These are phyloP conservation scores for Anaspis maculata DNA, from an alignment of 2,888 invertebrate genomes.

Conservation along the genomic window DNA sequence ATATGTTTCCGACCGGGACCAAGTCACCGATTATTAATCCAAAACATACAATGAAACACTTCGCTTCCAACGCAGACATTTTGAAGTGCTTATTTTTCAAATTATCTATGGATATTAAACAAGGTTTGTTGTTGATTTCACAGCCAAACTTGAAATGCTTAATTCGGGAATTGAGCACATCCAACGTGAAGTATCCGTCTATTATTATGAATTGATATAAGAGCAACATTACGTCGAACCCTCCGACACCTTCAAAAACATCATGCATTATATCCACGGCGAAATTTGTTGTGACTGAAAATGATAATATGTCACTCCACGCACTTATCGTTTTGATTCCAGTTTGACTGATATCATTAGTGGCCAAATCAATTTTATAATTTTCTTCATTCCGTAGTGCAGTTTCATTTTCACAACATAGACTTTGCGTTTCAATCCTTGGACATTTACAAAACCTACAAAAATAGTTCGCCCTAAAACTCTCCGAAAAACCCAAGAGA, in stretches of 20 bases:
- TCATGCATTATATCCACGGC: too few relatives aligned
- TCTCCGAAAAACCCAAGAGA: slow-evolving; percentile 17
- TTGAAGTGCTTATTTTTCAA: slow-evolving; percentile 14
- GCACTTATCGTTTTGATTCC: too few relatives aligned
- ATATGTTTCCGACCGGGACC: slow-evolving; percentile 6
- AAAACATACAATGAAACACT: slow-evolving; percentile 14
- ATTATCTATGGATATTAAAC: slow-evolving; percentile 8
- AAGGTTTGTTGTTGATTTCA: slow-evolving; percentile 13
- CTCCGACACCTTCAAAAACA: too few relatives aligned
- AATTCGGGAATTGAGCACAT: slow-evolving; percentile 3
- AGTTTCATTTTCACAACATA: too few relatives aligned
- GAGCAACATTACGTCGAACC: slow-evolving; percentile 6
- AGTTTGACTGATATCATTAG: too few relatives aligned
- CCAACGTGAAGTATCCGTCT: not conserved
- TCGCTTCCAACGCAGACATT: slow-evolving; percentile 19
- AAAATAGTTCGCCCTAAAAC: slow-evolving; percentile 11
- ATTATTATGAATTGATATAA: slow-evolving; percentile 11
- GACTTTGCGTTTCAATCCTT: slow-evolving; percentile 12
- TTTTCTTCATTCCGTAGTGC: too few relatives aligned
- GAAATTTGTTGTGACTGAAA: too few relatives aligned
- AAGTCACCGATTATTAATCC: slow-evolving; percentile 17
- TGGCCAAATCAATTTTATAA: too few relatives aligned
- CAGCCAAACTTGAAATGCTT: slow-evolving; percentile 14
- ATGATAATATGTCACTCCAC: too few relatives aligned
- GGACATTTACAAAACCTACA: slow-evolving; percentile 24